These are phyloP conservation scores for Capitulum mitella DNA, from an alignment of 2,888 invertebrate species.

Conservation along the genomic window DNA sequence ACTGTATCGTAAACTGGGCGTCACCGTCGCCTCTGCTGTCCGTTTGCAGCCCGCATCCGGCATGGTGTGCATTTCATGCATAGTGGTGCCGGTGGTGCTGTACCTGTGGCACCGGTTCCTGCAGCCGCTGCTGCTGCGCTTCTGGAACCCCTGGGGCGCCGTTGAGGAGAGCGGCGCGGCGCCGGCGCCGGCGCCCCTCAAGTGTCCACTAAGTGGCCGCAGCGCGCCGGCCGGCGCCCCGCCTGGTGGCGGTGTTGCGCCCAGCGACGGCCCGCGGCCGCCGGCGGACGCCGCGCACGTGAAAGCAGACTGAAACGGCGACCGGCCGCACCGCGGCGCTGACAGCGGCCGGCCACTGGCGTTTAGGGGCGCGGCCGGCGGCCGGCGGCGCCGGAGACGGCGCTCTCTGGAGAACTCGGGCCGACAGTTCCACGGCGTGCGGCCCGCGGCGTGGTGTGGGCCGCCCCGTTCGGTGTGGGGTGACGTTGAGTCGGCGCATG, in stretches of 20 bases:
- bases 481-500: no score
- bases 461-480: no score
- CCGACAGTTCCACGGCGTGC: no score
- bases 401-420: no score
- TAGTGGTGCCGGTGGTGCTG: slow-evolving; percentile 70
- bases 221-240: not conserved
- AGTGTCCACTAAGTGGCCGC: not conserved
- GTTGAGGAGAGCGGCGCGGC: slow-evolving; percentile 45
- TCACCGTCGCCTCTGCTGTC: no score
- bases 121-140: slow-evolving; percentile 68
- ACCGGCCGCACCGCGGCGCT: not conserved
- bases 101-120: slow-evolving; percentile 77
- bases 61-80: slow-evolving; percentile 79
- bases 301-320: not conserved
- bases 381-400: not conserved
- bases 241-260: not conserved
- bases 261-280: not conserved
- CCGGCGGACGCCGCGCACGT: not conserved
- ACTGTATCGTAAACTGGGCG: no score
- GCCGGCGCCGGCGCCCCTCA: not conserved
- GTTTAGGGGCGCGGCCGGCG: not conserved
- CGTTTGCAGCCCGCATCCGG: no score
- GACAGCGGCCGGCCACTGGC: not conserved
- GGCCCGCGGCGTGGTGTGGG: no score
- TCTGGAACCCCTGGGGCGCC: slow-evolving; percentile 67